Evolutionary conservation across 2,888 invertebrate species (phyloP), one percentile per base, ranked within the genome.

Genomic region (Calameuta filiformis): DNA sequence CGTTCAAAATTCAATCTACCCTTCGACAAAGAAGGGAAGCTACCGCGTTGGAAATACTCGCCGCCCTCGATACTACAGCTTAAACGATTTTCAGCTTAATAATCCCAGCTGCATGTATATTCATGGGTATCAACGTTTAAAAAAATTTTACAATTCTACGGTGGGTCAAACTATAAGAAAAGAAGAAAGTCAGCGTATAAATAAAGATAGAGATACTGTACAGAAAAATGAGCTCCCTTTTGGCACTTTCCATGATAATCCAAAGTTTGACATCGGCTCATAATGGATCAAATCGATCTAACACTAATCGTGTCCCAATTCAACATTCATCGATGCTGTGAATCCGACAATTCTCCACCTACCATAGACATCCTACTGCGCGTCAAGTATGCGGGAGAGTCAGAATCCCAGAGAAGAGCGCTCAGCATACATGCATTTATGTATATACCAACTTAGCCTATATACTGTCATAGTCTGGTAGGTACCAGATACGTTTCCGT

Each of bases 1-100:
- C 71, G 71, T 71, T 71, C 71, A 71, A 71, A 71, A 71, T 71
- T 71, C 71, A 71, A 71, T 71, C 71, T 71, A 71, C 71, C 31
- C 71, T 15, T 56, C 71, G 71, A 71, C 71, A 71, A 71, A 71
- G 71, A 71, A 71, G 34, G 12, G 12, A 33, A 71, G 71, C 15
- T 31, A 71, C 71, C 71, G 2, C 71, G 56, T 33, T 71, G 23
- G 12, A 34, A 31, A 71, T 34, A 11, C 34, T 71, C 31, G 71
- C 23, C 31, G 12, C 34, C 33, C 71, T 71, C 31, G 12, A 34
- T 71, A 34, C 31, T 31, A 71, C 31, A 71, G 71, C 9, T 71
- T 71, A 71, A 71, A 71, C 71, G 71, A 71, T 31, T 71, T 34
- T 23, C 71, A 30, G 34, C 2, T 31, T 71, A 71, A 31, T 31